Base-by-base conservation (phyloP, 1,140 invertebrate genomes). In the Bombus confusus region DNA sequence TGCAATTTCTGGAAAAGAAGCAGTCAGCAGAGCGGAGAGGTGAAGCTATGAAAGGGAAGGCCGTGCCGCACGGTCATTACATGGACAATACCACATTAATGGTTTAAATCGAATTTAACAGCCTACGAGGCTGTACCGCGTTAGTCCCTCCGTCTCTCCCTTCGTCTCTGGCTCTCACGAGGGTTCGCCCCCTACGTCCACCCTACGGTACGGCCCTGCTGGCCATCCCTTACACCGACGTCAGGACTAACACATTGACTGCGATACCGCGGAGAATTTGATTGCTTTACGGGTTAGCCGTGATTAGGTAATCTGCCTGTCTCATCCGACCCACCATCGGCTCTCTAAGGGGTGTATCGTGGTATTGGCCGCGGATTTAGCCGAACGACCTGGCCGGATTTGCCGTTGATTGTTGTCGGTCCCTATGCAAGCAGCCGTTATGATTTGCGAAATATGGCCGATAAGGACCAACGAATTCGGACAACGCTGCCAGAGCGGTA, bases 61-160 rank as follows among this genome's bases (percentile, higher is more conserved):
- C 73, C 71, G 52, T 39, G 34, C 64, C 39, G 37, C 87, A 88
- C 86, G 90, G 86, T 92, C 93, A 93, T 94, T 94, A 93, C 85
- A 87, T 88, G 84, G 90, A 94, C 93, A 93, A 94, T 94, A 89
- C 92, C 90, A 88, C 91, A 93, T 94, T 93, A 93, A 93, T 91
- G 93, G 92, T 92, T 93, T 91, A 91, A 93, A 94, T 93, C 90
- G 91, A 93, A 93, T 94, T 94, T 92, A 94, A 92, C 92, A 88
- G 90, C 91, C 89, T 91, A 91, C 82, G 85, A 86, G 86, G 87
- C 18, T 28, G 13, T 22, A 9, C 12, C 6, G 28, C 59, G 9
- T 12, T 28, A 28, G 59, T 62, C 59, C 28, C 59, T 79, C 62
- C 71, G 68, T 79, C 66, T 57, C 47, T 18, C 22, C 37, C 52